phyloP scores from a whole-genome alignment of 2,113 vertebrate species.

The Trogon melanurus region DNA sequence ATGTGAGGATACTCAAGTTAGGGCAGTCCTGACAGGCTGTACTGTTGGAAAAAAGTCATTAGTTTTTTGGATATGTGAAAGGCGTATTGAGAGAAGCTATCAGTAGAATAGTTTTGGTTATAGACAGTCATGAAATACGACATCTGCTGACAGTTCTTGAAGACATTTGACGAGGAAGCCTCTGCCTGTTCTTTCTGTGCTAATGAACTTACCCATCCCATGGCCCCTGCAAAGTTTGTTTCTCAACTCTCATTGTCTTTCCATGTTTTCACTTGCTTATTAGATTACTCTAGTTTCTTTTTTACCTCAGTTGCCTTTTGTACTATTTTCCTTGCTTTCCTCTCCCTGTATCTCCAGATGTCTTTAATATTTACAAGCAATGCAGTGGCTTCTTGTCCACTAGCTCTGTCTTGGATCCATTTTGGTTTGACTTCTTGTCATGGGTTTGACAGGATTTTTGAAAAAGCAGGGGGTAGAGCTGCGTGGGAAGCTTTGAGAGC shows the following conservation, averaged over 20 bases:
- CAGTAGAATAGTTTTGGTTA: neutral
- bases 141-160: neutral
- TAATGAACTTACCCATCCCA: neutral
- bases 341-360: neutral
- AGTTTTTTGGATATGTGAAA: neutral
- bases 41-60: neutral
- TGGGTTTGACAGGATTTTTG: too few relatives aligned
- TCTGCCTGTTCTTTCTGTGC: conserved; percentile 12
- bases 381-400: neutral
- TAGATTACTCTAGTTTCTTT: neutral
- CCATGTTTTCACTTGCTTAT: neutral
- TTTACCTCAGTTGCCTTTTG: conserved; percentile 22
- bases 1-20: neutral
- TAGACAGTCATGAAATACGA: neutral
- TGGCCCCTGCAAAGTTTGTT: neutral
- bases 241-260: conserved; percentile 36
- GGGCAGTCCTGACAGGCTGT: neutral
- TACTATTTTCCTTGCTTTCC: neutral
- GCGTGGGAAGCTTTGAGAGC: too few relatives aligned
- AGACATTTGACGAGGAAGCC: neutral
- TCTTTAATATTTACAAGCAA: neutral
- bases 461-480: too few relatives aligned
- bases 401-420: neutral
- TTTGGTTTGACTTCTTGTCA: neutral
- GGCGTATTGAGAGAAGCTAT: neutral